These are phyloP conservation scores for Siderastrea siderea DNA, from an alignment of 92 coral and sea anemone species.

Conservation along the genomic window DNA sequence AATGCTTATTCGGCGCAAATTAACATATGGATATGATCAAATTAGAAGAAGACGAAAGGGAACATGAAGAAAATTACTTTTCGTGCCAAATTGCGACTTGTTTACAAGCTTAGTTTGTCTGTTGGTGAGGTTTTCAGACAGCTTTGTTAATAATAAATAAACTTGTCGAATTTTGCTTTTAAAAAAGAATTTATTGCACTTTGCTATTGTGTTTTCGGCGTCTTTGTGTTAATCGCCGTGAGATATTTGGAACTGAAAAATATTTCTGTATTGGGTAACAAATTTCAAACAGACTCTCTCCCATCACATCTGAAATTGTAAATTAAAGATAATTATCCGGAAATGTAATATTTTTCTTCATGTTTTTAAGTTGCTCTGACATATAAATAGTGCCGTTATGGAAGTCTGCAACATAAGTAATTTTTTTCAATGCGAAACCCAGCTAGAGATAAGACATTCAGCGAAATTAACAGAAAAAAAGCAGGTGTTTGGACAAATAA, in stretches of 20 bases:
- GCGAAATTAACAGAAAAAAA: background rate
- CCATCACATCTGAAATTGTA: background rate
- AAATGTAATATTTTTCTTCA: too few relatives aligned
- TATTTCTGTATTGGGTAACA: background rate
- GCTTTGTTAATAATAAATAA: conserved; percentile 29
- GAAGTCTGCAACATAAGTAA: background rate
- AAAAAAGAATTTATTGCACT: background rate
- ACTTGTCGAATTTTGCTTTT: conserved; percentile 11
- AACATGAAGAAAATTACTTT: background rate
- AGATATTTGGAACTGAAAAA: background rate
- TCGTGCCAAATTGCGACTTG: background rate
- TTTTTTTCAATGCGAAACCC: background rate
- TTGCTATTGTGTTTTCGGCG: background rate
- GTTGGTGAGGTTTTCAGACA: conserved; percentile 17
- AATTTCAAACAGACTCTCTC: background rate
- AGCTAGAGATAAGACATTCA: background rate
- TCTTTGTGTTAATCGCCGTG: conserved; percentile 4
- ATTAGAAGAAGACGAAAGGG: background rate
- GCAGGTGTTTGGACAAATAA: conserved; percentile 16
- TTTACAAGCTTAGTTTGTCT: background rate
- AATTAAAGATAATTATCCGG: background rate
- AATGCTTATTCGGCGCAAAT: too few relatives aligned
- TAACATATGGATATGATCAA: too few relatives aligned
- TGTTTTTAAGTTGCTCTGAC: background rate
- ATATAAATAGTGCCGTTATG: background rate